phyloP scores from a whole-genome alignment of 1,140 invertebrate species.

The Nylanderia fulva region DNA sequence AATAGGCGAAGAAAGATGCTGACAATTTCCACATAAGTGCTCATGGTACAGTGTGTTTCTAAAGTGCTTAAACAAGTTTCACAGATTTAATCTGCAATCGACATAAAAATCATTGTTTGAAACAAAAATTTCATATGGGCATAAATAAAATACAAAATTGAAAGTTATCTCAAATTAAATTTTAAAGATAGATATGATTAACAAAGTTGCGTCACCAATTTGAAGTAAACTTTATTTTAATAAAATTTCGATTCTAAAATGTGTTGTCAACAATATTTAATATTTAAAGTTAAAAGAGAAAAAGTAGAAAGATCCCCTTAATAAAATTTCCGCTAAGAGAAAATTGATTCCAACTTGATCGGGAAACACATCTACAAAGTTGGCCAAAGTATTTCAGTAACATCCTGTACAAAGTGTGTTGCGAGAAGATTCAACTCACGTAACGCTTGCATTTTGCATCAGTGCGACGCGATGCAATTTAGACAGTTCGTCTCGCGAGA shows the following conservation, averaged over 20 bases:
- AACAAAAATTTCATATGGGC: constrained; percentile 9
- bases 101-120: background rate
- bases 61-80: constrained; percentile 18
- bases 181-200: background rate
- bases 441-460: constrained; percentile 57
- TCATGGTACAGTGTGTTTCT: constrained; percentile 10
- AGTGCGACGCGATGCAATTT: constrained; percentile 48
- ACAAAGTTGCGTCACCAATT: background rate
- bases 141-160: background rate
- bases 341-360: constrained; percentile 37
- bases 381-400: constrained; percentile 24
- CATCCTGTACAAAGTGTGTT: constrained; percentile 15
- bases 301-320: background rate
- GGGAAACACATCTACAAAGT: background rate
- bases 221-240: constrained; percentile 18
- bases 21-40: constrained; percentile 26
- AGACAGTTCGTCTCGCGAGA: constrained; percentile 35
- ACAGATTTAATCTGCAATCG: background rate
- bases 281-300: constrained; percentile 18
- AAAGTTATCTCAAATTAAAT: background rate
- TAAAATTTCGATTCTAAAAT: background rate
- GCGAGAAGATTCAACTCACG: constrained; percentile 46
- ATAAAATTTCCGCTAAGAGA: constrained; percentile 21
- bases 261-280: background rate
- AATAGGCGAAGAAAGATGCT: constrained; percentile 28